Conservation (phyloP, 1,140 invertebrate genomes). For the Neodiprion fabricii region DNA sequence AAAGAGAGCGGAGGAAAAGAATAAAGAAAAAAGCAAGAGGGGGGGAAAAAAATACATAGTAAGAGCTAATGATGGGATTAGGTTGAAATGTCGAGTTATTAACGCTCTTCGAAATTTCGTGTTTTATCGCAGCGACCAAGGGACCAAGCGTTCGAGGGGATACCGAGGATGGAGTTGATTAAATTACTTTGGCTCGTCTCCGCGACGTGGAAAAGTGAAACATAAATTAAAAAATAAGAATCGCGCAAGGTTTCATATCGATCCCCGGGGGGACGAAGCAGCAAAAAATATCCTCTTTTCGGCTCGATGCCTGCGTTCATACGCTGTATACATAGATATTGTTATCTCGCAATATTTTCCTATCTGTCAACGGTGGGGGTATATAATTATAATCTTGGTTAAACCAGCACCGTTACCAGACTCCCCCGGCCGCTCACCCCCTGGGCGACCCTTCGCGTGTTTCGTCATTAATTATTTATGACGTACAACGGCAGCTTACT, state of each 20-base stretch:
- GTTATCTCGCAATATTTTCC: too few species aligned
- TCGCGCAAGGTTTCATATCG: background rate
- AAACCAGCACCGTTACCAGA: background rate
- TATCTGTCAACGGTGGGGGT: too few species aligned
- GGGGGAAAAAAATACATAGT: background rate
- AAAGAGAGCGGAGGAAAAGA: slow-evolving; percentile 29
- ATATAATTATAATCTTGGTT: slow-evolving; percentile 1
- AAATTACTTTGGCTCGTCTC: too few species aligned
- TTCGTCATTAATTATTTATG: slow-evolving; percentile 6
- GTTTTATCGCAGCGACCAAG: slow-evolving; percentile 34
- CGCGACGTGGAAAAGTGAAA: background rate
- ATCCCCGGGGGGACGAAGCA: too few species aligned
- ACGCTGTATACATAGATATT: too few species aligned
- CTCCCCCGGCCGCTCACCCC: too few species aligned
- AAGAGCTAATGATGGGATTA: background rate
- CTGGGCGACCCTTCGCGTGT: background rate
- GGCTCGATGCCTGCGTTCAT: too few species aligned
- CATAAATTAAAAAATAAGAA: background rate
- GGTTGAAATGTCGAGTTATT: background rate
- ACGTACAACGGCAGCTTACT: background rate
- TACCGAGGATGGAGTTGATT: too few species aligned
- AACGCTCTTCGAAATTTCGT: slow-evolving; percentile 34
- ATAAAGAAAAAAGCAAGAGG: slow-evolving; percentile 21
- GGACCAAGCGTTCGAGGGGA: slow-evolving; percentile 19
- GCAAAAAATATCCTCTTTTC: too few species aligned